phyloP scores from a whole-genome alignment of 2,113 vertebrate genomes.

The Cynopterus brachyotis region DNA sequence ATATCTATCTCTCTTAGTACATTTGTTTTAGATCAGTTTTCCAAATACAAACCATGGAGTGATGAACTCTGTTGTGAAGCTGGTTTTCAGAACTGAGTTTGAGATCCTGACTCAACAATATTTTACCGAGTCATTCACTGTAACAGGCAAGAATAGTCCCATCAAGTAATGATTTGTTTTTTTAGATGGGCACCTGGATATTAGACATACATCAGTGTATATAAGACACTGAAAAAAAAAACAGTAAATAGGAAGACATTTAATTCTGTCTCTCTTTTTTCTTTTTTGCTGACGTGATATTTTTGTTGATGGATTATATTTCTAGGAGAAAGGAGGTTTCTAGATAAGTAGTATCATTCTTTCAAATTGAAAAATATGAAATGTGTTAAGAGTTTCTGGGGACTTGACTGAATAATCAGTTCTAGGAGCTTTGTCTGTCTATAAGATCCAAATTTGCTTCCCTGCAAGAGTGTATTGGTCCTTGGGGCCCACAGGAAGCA shows the following conservation, averaged over 20 bases:
- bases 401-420: conserved; percentile 78
- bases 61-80: neutral
- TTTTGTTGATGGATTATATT: conserved; percentile 77
- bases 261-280: neutral
- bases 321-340: conserved; percentile 75
- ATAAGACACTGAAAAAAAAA: conserved; percentile 46
- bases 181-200: neutral
- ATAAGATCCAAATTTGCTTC: conserved; percentile 77
- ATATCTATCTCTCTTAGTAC: neutral
- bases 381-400: conserved; percentile 76
- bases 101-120: neutral
- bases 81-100: neutral
- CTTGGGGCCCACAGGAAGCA: conserved; percentile 76
- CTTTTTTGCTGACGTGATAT: conserved; percentile 57
- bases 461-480: conserved; percentile 74
- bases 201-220: conserved; percentile 7
- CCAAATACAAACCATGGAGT: neutral
- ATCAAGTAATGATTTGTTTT: neutral
- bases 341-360: conserved; percentile 70
- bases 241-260: conserved; percentile 54
- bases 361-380: conserved; percentile 82
- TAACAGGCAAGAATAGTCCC: neutral
- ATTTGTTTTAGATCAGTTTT: neutral
- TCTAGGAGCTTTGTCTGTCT: conserved; percentile 78
- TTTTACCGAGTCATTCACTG: neutral